Base-by-base conservation (phyloP, 2,888 invertebrate species). In the Trachelus stipa region DNA sequence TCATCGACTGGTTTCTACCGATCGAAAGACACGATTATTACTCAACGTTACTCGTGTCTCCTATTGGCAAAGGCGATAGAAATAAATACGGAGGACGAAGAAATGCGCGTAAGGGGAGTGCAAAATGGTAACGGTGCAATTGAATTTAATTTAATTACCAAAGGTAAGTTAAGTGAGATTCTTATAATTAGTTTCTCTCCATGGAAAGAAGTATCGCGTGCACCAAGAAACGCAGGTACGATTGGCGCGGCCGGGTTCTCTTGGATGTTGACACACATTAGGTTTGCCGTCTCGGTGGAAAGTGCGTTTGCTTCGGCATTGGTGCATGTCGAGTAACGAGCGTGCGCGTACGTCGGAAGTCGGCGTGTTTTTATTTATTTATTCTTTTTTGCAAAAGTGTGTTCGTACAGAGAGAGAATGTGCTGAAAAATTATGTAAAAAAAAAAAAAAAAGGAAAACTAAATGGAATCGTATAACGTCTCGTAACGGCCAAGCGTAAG, bases 141-240 rank as follows among this genome's bases (percentile, higher is more conserved):
- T 83, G 84, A 85, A 86, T 86, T 85, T 86, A 84, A 86, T 86
- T 86, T 86, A 85, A 85, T 87, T 86, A 85, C 86, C 83, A 79
- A 84, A 86, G 86, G 83, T 84, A 81, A 81, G 82, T 87, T 88
- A 87, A 88, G 87, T 85, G 85, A 86, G 86, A 87, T 83, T 82
- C 83, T 82, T 83, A 80, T 85, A 85, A 88, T 87, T 87, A 87
- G 84, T 80, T 82, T 73, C 77, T 80, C 77, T 79, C 80, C 23
- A 23, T 56, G 56, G 9, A 56, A 56, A 56, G 56, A 56, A 34
- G 76, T 56, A 71, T 31, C 71, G 71, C 56, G 56, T 56, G 56
- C 56, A 56, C 56, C 56, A 56, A 56, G 56, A 23, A 23, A 56
- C 23, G 56, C 56, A 56, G 56, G 23, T 15, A 71, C 71, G 71